Percentiles rank a stretch among this genome's conserved stretches.
Conservation (phyloP, 2,797 vertebrate species). For the Peromyscus melanophrys region DNA sequence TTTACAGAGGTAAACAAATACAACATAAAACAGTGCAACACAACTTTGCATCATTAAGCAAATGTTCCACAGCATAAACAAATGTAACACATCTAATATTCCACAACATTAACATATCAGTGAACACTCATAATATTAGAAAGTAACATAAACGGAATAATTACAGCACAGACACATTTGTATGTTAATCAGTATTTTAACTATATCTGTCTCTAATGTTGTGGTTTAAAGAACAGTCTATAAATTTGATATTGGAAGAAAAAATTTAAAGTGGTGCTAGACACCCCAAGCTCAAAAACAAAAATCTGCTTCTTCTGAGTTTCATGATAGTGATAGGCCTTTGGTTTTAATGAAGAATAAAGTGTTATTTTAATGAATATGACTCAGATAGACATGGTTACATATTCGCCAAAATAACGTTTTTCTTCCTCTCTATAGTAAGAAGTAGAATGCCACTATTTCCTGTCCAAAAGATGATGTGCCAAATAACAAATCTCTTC, state of each 20-base stretch:
- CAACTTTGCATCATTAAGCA: too few species aligned
- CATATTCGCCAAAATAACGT: not conserved
- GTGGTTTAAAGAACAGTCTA: not conserved
- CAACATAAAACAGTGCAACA: too few species aligned
- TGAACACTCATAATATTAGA: not conserved
- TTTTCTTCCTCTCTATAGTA: not conserved
- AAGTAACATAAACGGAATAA: not conserved
- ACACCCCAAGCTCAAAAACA: not conserved
- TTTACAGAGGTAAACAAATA: too few species aligned
- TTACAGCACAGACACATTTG: not conserved
- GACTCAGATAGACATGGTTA: not conserved
- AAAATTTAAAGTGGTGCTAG: not conserved
- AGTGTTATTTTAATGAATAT: not conserved
- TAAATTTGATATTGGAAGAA: not conserved
- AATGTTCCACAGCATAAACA: too few species aligned
- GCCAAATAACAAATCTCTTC: not conserved
- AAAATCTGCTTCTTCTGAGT: not conserved
- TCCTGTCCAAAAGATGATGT: not conserved
- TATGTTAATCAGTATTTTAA: not conserved
- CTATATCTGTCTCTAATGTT: not conserved
- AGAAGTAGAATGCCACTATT: not conserved
- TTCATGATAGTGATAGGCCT: not conserved
- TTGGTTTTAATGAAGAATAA: not conserved
- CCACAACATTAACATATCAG: not conserved
- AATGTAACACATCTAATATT: too few species aligned